Base-by-base conservation (phyloP, 2,113 vertebrate species). In the Podarcis raffonei region DNA sequence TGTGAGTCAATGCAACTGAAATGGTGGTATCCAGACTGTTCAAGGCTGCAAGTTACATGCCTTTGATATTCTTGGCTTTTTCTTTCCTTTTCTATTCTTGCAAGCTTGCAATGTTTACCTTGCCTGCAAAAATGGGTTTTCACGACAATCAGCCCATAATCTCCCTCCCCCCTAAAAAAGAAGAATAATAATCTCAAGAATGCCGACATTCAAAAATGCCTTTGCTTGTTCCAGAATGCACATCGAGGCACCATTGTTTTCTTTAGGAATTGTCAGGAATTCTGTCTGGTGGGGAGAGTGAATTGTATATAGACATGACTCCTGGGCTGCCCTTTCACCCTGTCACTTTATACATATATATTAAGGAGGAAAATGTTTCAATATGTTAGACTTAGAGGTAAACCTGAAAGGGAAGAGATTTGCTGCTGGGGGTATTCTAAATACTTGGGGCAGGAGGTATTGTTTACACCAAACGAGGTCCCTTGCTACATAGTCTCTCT, bases 281-380 rank as follows among this genome's bases (percentile, higher is more conserved):
- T 96, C 92, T 92, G 85, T 93, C 94, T 93, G 94, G 84, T 91
- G 74, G 48, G 48, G 92, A 77, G 89, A 96, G 89, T 94, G 92
- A 95, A 94, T 95, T 95, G 96, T 95, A 94, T 93, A 85, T 96
- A 98, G 98, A 97, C 98, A 97, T 96, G 97, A 97, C 98, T 98
- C 98, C 97, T 97, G 89, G 92, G 95, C 95, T 99, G 98, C 98
- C 98, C 99, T 99, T 99, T 99, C 99, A 99, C 99, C 99, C 94
- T 97, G 83, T 94, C 96, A 97, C 98, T 98, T 97, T 98, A 98
- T 97, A 95, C 97, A 97, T 98, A 98, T 98, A 99, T 99, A 99
- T 99, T 99, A 99, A 98, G 98, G 97, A 97, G 97, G 97, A 99
- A 99, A 99, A 98, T 98, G 98, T 97, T 99, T 99, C 99, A 99